Evolutionary conservation across 2,888 invertebrate genomes (phyloP).

Genomic region (Lissonota sp.): DNA sequence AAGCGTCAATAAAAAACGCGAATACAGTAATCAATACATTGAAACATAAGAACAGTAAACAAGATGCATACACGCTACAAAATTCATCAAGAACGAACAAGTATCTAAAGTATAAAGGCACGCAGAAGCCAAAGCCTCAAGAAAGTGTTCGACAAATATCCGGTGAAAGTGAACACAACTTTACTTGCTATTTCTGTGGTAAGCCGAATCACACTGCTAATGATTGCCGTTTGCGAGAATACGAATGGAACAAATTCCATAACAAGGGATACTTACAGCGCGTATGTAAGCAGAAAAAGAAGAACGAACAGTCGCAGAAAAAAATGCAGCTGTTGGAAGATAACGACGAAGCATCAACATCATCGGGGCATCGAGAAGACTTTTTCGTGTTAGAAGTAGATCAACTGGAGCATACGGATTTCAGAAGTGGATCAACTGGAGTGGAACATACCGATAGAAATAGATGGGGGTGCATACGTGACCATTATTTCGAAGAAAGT

Average conservation of each 20-base stretch:
- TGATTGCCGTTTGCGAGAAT: neutral
- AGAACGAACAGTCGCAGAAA: neutral
- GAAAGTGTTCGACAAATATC: neutral
- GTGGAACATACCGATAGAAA: too few relatives aligned
- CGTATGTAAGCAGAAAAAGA: neutral
- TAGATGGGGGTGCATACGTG: too few relatives aligned
- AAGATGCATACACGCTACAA: constrained; percentile 50
- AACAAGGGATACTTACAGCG: neutral
- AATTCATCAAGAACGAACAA: neutral
- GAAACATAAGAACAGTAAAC: neutral
- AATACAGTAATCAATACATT: neutral
- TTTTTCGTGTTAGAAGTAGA: neutral
- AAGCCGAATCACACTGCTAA: neutral
- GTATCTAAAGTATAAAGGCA: neutral
- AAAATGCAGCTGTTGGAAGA: neutral
- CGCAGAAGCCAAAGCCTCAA: neutral
- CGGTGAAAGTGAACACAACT: neutral
- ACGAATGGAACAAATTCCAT: neutral
- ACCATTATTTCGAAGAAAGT: too few relatives aligned
- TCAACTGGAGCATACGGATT: too few relatives aligned
- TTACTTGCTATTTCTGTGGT: neutral
- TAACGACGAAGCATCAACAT: neutral
- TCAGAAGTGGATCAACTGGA: neutral
- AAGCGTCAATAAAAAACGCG: constrained; percentile 31
- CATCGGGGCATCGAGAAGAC: neutral